Conservation (phyloP, 2,113 vertebrate species). For the Onychorhynchus coronatus region DNA sequence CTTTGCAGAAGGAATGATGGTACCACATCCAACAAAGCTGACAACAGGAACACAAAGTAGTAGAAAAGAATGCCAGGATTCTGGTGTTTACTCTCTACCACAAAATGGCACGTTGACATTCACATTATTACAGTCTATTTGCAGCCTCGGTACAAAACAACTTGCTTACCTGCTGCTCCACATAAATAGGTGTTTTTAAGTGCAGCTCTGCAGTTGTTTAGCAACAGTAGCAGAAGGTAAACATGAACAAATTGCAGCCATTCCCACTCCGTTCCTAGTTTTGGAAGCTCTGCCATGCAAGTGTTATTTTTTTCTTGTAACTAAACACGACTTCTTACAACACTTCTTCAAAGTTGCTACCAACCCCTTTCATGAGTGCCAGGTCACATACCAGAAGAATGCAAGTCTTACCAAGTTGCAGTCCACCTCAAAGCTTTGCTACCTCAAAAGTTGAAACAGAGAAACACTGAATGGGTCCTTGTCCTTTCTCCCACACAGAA, state of each 20-base stretch:
- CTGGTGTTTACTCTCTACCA: not conserved
- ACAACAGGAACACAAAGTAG: not conserved
- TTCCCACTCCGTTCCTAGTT: not conserved
- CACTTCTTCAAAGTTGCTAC: not conserved
- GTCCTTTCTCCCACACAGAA: not conserved
- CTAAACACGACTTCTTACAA: not conserved
- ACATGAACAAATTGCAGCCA: not conserved
- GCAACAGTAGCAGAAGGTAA: constrained; percentile 1
- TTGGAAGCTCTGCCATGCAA: not conserved
- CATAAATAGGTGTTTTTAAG: constrained; percentile 1
- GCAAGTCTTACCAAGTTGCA: not conserved
- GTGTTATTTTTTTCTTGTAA: not conserved
- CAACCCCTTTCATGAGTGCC: not conserved
- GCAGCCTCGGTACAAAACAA: not conserved
- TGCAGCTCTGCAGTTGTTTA: constrained; percentile 6
- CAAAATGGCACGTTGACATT: not conserved
- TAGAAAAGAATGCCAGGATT: not conserved
- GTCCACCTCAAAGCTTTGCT: not conserved
- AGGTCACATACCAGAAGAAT: not conserved
- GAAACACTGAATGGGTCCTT: not conserved
- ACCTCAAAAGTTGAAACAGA: not conserved
- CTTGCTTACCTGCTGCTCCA: not conserved
- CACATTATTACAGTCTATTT: not conserved
- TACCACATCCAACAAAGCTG: not conserved
- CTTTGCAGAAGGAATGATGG: not conserved